Conservation (phyloP, 2,113 vertebrate species). For the Galbula dea region DNA sequence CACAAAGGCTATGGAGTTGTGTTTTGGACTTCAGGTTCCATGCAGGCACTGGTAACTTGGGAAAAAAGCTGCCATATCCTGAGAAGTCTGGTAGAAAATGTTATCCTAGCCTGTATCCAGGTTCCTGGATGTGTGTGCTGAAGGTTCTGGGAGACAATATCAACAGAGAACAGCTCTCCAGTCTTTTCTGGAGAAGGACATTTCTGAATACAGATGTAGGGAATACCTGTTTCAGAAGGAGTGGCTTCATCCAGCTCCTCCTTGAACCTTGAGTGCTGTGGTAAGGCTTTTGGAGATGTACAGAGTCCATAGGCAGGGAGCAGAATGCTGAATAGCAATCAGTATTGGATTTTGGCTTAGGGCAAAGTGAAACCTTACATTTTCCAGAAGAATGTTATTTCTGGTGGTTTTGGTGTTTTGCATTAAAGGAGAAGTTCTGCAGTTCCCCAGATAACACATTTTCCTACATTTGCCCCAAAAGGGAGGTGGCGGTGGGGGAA, state of each 20-base stretch:
- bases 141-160: background rate
- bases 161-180: constrained; percentile 8
- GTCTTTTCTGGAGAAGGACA: background rate
- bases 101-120: background rate
- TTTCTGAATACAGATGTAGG: background rate
- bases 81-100: background rate
- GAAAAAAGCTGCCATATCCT: constrained; percentile 17
- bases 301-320: background rate
- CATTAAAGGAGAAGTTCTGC: constrained; percentile 14
- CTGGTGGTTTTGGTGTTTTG: constrained; percentile 53
- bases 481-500: background rate
- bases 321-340: constrained; percentile 21
- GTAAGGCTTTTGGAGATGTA: background rate
- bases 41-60: background rate
- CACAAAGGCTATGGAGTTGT: background rate
- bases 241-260: background rate
- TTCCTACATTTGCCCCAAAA: constrained; percentile 42
- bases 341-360: constrained; percentile 22
- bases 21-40: background rate
- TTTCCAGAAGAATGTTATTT: constrained; percentile 47
- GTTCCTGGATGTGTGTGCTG: background rate
- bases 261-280: background rate
- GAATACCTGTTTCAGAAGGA: constrained; percentile 11
- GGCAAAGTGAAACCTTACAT: background rate
- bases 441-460: constrained; percentile 51